Conservation (phyloP, 2,113 vertebrate species). For the Ameiurus melas region DNA sequence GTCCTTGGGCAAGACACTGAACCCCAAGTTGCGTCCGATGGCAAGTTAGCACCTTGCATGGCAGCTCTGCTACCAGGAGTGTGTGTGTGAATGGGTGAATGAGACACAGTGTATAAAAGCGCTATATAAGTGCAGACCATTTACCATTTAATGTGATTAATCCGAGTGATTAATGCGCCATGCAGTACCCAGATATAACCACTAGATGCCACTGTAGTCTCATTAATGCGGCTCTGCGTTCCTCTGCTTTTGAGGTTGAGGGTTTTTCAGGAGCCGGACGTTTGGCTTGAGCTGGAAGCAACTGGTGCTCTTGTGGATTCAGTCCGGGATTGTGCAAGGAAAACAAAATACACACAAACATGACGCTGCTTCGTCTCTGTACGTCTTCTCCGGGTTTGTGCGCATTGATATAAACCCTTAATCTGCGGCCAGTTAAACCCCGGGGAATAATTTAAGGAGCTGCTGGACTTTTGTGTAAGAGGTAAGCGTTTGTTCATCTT, state of each 20-base stretch:
- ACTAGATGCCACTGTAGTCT: slow-evolving; percentile 40
- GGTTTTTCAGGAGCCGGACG: slow-evolving; percentile 21
- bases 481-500: slow-evolving; percentile 33
- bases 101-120: too few species aligned
- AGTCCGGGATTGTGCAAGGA: background rate
- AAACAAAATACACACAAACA: background rate
- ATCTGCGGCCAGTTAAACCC: background rate
- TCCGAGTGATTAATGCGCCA: too few species aligned
- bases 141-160: too few species aligned
- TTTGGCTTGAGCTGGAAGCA: slow-evolving; percentile 31
- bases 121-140: too few species aligned
- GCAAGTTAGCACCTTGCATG: too few species aligned
- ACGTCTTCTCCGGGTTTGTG: background rate
- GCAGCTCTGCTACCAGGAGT: too few species aligned
- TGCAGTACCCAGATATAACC: slow-evolving; percentile 16
- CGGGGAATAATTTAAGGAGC: slow-evolving; percentile 12
- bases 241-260: background rate
- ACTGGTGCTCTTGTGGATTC: slow-evolving; percentile 46
- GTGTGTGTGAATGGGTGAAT: too few species aligned
- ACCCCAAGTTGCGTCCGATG: too few species aligned
- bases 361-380: background rate
- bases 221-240: background rate
- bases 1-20: too few species aligned
- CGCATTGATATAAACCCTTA: background rate
- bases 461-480: slow-evolving; percentile 13